Evolutionary conservation across 1,140 invertebrate species (phyloP), one percentile per base, ranked within the genome.

Genomic region (Leucophenga varia): DNA sequence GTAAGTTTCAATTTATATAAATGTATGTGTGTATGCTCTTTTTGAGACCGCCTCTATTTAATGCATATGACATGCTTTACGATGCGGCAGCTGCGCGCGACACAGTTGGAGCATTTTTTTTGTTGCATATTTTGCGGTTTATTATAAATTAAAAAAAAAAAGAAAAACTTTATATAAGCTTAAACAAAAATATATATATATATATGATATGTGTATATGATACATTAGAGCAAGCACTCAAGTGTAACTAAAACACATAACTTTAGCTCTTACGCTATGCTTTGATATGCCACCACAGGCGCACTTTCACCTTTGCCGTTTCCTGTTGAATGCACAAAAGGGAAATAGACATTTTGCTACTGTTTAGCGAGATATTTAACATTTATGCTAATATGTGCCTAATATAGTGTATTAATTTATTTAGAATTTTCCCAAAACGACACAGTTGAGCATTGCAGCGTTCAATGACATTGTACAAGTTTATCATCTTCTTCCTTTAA

Each of bases 401-500:
- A 64, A 64, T 64, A 61, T 54, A 65, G 61, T 51, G 57, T 61
- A 61, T 61, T 64, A 58, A 64, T 64, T 65, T 64, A 64, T 65
- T 64, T 64, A 64, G 64, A 64, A 65, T 65, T 47, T 35, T 51
- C 50, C n/a, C n/a, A n/a, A n/a, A n/a, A n/a, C 31, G 38, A 36
- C 52, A 39, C 35, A 38, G 41, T 32, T 20, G 35, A 19, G 58
- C 55, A 58, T 65, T 58, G 61, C 55, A 64, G 47, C 61, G 61
- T 64, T 64, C 61, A 64, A 64, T 65, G 58, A 61, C 58, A 64
- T 55, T n/a, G n/a, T n/a, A n/a, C n/a, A n/a, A n/a, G n/a, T n/a
- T n/a, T n/a, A n/a, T n/a, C n/a, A n/a, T n/a, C n/a, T n/a, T n/a
- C n/a, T n/a, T n/a, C n/a, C n/a, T n/a, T n/a, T n/a, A n/a, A n/a